Base-by-base conservation (phyloP, 2,797 vertebrate species). In the Coracias cyanogaster region DNA sequence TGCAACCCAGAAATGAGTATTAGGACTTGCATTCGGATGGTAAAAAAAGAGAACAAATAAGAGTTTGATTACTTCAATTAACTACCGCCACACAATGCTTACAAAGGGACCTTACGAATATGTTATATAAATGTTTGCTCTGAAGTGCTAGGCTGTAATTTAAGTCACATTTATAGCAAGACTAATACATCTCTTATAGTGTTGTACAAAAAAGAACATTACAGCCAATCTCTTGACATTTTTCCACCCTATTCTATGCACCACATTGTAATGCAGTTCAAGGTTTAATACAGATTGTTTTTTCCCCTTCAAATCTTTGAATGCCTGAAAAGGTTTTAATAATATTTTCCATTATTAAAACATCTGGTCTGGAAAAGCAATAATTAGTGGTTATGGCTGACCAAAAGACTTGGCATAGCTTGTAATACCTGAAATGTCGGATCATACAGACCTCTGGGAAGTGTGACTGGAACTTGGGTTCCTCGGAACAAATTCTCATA, bases 381-480 rank as follows among this genome's bases (percentile, higher is more conserved):
- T 94, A 94, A 96, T 96, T 94, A 96, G 67, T 45, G 81, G 93
- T 90, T 92, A 94, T 74, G 90, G 81, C 93, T 95, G 90, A 94
- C 93, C 95, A 88, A 93, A 94, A 93, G 84, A 79, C 93, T 93
- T 96, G 95, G 95, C 93, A 66, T 83, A 55, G 79, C 46, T 95
- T 91, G 71, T 86, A 96, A 97, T 89, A 96, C 91, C 70, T 93
- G 96, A 96, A 90, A 94, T 1, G 87, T 29, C 89, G 80, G 95
- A 94, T 95, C 82, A 96, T 96, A 98, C 98, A 97, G 77, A 99
- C 99, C 99, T 99, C 98, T 80, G 99, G 99, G 96, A 98, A 99
- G 97, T 99, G 98, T 8, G 99, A 97, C 87, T 99, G 98, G 96
- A 99, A 99, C 61, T 92, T 98, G 65, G 99, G 98, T 41, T 99